Evolutionary conservation across 2,113 vertebrate species (phyloP).

Genomic region (Otocyon megalotis): DNA sequence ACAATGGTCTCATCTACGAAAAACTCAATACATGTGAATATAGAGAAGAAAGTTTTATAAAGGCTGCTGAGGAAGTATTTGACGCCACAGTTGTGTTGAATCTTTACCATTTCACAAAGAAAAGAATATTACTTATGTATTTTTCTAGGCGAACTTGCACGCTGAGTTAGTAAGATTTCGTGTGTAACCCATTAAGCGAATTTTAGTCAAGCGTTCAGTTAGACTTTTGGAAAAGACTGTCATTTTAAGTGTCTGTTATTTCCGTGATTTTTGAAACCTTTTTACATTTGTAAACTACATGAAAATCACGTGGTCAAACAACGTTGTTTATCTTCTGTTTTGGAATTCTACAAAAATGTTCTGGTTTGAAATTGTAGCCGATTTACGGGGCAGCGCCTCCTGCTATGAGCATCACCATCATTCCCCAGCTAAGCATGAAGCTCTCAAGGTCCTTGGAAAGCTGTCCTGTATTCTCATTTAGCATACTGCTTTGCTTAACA

Average conservation of each 20-base stretch:
- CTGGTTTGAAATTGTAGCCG: not conserved
- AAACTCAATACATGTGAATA: not conserved
- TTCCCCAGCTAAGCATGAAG: not conserved
- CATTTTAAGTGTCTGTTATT: not conserved
- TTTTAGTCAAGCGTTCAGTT: not conserved
- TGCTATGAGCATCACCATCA: not conserved
- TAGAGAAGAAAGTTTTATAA: constrained; percentile 21
- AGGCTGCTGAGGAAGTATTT: not conserved
- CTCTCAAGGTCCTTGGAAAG: not conserved
- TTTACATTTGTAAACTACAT: not conserved
- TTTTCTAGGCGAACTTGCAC: not conserved
- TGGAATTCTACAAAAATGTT: not conserved
- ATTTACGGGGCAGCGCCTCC: not conserved
- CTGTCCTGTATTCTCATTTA: not conserved
- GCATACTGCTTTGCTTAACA: not conserved
- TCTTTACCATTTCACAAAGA: constrained; percentile 35
- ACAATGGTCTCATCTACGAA: not conserved
- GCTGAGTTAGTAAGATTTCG: not conserved
- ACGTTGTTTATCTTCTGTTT: not conserved
- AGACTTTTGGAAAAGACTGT: constrained; percentile 18
- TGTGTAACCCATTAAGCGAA: not conserved
- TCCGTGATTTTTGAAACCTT: constrained; percentile 27
- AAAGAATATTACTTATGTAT: not conserved
- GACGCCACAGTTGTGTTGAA: not conserved
- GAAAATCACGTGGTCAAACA: not conserved